Percentiles rank a stretch among this genome's conserved stretches.
These are phyloP conservation scores for Nylanderia fulva DNA, from an alignment of 1,140 invertebrate genomes.

Conservation along the genomic window DNA sequence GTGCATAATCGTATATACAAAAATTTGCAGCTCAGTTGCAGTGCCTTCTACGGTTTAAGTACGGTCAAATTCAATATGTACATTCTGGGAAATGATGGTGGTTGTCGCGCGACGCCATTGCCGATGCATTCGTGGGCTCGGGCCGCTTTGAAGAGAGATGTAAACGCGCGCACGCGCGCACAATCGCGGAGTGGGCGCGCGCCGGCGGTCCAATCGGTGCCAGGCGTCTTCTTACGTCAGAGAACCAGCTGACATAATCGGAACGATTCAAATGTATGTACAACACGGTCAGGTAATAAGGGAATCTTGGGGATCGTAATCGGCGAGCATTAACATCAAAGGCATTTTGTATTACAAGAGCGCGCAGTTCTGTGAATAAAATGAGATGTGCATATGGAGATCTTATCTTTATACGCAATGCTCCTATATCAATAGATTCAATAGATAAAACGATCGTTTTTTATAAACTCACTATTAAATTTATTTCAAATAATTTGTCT, in stretches of 20 bases:
- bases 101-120: constrained; percentile 38
- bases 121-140: constrained; percentile 22
- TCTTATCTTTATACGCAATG: no score
- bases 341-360: no score
- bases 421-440: background rate
- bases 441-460: no score
- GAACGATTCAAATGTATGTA: constrained; percentile 65
- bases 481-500: no score
- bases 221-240: constrained; percentile 62
- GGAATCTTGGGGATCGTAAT: constrained; percentile 17
- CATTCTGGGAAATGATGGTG: constrained; percentile 5
- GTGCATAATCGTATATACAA: background rate
- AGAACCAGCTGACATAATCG: constrained; percentile 68
- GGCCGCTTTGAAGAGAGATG: constrained; percentile 13
- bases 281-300: constrained; percentile 33
- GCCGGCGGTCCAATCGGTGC: constrained; percentile 56
- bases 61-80: background rate
- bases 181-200: constrained; percentile 36
- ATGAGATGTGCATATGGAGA: no score
- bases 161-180: constrained; percentile 39
- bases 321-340: background rate
- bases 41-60: background rate
- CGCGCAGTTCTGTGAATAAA: background rate
- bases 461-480: no score
- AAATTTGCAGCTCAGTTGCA: background rate